These are phyloP conservation scores for Galaxea fascicularis DNA, from an alignment of 92 coral and sea anemone genomes.

Conservation along the genomic window DNA sequence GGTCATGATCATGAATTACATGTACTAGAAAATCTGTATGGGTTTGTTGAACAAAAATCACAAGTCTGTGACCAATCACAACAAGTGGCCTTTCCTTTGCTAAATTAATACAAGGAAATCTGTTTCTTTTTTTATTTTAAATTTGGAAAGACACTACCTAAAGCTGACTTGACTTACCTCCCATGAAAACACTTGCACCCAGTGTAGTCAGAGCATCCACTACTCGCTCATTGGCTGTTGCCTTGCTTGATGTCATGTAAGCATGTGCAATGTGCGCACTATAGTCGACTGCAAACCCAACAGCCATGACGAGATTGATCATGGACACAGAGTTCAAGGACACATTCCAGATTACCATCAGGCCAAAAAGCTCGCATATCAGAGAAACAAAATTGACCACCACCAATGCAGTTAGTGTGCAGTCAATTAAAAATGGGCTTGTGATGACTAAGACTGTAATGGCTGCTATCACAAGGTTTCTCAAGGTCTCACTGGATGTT, in stretches of 20 bases:
- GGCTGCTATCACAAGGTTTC: slow-evolving; percentile 82
- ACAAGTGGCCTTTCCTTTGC: neutral
- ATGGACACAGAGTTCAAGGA: slow-evolving; percentile 87
- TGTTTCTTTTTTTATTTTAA: too few relatives aligned
- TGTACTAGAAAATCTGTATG: too few relatives aligned
- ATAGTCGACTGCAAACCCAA: slow-evolving; percentile 94
- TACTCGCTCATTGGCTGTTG: slow-evolving; percentile 80
- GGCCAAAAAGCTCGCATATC: slow-evolving; percentile 86
- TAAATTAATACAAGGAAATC: too few relatives aligned
- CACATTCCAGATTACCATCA: slow-evolving; percentile 91
- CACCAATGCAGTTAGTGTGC: slow-evolving; percentile 68
- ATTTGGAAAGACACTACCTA: neutral
- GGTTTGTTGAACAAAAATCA: too few relatives aligned
- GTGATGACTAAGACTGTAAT: slow-evolving; percentile 74
- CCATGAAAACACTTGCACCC: slow-evolving; percentile 95
- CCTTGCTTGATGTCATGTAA: slow-evolving; percentile 70
- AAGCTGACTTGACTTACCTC: slow-evolving; percentile 60
- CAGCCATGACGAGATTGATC: slow-evolving; percentile 95
- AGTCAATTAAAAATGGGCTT: slow-evolving; percentile 74
- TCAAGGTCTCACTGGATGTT: slow-evolving; percentile 63
- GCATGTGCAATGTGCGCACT: slow-evolving; percentile 98
- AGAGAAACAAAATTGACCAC: slow-evolving; percentile 81
- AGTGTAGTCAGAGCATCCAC: slow-evolving; percentile 85
- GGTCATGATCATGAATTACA: too few relatives aligned
- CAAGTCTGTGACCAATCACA: neutral